These are phyloP conservation scores for Bugulina stolonifera DNA, from an alignment of 2,888 invertebrate species.

Conservation along the genomic window DNA sequence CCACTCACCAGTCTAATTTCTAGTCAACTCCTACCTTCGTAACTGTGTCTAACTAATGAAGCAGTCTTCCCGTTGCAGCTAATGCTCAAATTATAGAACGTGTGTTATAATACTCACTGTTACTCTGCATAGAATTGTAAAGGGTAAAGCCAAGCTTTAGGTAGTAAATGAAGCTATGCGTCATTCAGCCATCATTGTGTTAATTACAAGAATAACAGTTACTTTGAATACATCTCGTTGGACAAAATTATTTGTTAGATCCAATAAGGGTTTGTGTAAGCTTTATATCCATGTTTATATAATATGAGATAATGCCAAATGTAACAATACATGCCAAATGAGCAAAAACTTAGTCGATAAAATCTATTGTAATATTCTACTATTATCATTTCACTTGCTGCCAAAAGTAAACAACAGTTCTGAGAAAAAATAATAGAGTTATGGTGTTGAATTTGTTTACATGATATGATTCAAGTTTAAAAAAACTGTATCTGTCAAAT, in stretches of 20 bases:
- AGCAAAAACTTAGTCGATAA: background rate
- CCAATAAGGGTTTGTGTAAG: background rate
- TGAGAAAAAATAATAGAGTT: background rate
- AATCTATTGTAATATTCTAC: background rate
- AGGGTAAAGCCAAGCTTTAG: background rate
- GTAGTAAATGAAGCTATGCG: background rate
- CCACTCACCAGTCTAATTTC: too few species aligned
- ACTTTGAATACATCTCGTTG: too few species aligned
- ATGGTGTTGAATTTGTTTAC: background rate
- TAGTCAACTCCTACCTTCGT: too few species aligned
- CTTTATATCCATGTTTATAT: background rate
- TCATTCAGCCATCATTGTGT: background rate
- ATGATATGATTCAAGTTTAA: background rate
- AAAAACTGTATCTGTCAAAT: too few species aligned
- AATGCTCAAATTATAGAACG: too few species aligned
- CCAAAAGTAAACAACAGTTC: background rate
- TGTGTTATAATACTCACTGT: too few species aligned
- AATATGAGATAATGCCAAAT: background rate
- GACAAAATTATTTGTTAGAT: too few species aligned
- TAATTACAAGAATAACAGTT: background rate
- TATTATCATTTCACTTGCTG: background rate
- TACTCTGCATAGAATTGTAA: too few species aligned
- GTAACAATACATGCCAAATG: background rate
- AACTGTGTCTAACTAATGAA: too few species aligned
- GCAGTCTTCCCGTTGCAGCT: too few species aligned